phyloP scores from a whole-genome alignment of 2,888 invertebrate genomes.

The Elmis aenea region DNA sequence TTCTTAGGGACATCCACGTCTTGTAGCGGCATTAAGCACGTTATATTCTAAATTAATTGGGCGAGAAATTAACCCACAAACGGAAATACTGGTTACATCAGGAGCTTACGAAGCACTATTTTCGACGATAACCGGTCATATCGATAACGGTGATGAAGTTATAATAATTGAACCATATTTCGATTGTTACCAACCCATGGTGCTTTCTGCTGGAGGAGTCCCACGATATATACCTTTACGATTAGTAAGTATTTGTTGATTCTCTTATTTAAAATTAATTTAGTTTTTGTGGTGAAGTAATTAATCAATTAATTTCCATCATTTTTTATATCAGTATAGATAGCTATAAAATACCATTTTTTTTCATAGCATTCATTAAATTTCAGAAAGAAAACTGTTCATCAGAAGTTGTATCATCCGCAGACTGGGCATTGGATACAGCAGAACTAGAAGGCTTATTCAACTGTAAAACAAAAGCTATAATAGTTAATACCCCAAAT shows the following conservation, averaged over 20 bases:
- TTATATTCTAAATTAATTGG: constrained; percentile 77
- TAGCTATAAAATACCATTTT: too few species aligned
- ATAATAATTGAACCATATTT: constrained; percentile 98
- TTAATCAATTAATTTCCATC: too few species aligned
- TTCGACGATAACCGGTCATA: constrained; percentile 74
- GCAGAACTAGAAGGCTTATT: constrained; percentile 75
- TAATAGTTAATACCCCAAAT: constrained; percentile 96
- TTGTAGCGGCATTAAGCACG: constrained; percentile 79
- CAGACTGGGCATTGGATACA: constrained; percentile 86
- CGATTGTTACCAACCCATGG: constrained; percentile 97
- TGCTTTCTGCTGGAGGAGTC: constrained; percentile 78
- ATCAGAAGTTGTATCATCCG: constrained; percentile 57
- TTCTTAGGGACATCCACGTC: constrained; percentile 79
- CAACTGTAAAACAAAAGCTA: constrained; percentile 83
- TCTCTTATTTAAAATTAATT: too few species aligned
- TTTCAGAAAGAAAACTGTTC: constrained; percentile 36
- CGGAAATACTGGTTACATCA: constrained; percentile 81
- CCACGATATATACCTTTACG: constrained; percentile 83
- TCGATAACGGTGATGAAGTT: constrained; percentile 84
- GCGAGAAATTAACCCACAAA: constrained; percentile 73
- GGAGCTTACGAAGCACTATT: constrained; percentile 96
- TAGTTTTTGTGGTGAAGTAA: too few species aligned
- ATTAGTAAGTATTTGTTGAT: constrained; percentile 66
- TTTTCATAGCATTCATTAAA: too few species aligned
- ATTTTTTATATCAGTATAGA: too few species aligned